These are phyloP conservation scores for Antrozous pallidus DNA, from an alignment of 2,797 vertebrate species.

Conservation along the genomic window DNA sequence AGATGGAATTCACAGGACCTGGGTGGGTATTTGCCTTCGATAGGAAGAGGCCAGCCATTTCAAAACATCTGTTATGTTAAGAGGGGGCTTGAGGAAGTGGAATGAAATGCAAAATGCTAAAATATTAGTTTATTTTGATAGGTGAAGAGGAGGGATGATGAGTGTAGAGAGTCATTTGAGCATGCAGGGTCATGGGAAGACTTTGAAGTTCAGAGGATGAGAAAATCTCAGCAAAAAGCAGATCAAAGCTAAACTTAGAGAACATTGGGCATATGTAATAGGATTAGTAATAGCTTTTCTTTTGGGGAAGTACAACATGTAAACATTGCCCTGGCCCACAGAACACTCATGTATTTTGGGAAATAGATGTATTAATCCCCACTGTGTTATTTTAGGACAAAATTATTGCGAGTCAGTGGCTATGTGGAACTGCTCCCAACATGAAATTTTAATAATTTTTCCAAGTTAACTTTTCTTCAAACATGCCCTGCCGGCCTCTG, in stretches of 20 bases:
- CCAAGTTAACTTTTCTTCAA: slow-evolving; percentile 26
- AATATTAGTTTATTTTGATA: neutral
- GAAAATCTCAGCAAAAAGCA: slow-evolving; percentile 23
- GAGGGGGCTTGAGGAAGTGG: neutral
- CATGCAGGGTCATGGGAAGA: slow-evolving; percentile 48
- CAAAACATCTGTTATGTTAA: neutral
- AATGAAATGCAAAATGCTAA: neutral
- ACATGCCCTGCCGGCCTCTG: neutral
- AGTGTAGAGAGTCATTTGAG: neutral
- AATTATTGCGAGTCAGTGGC: slow-evolving; percentile 37
- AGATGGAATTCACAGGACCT: neutral
- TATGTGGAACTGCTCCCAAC: neutral
- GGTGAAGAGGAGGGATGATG: neutral
- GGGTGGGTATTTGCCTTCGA: neutral
- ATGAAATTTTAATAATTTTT: slow-evolving; percentile 20
- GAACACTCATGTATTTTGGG: neutral
- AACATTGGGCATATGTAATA: neutral
- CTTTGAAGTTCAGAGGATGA: slow-evolving; percentile 42
- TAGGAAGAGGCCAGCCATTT: neutral
- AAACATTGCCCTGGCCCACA: slow-evolving; percentile 11
- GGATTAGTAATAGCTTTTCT: neutral
- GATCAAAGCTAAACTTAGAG: slow-evolving; percentile 32
- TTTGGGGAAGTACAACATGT: neutral
- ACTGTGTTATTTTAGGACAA: slow-evolving; percentile 46
- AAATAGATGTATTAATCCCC: slow-evolving; percentile 12